These are phyloP conservation scores for Zaprionus kolodkinae DNA, from an alignment of 1,140 invertebrate genomes.

Conservation along the genomic window DNA sequence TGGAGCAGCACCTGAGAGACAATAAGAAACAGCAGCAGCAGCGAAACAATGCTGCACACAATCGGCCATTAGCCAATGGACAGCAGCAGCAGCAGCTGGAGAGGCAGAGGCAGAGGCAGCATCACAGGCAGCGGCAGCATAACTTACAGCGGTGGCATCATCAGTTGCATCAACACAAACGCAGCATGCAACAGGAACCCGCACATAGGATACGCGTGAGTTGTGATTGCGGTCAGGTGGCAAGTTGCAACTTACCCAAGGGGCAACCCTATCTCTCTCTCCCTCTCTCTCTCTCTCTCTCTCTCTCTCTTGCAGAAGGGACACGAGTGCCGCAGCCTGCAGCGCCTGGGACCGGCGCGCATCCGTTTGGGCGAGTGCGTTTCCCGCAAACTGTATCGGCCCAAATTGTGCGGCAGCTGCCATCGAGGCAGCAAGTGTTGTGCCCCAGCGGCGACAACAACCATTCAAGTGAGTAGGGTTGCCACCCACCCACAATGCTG, in stretches of 20 bases:
- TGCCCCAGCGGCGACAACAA: conserved; percentile 86
- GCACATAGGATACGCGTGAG: conserved; percentile 82
- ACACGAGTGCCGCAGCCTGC: conserved; percentile 88
- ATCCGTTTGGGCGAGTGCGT: conserved; percentile 87
- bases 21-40: conserved; percentile 49
- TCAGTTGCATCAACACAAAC: conserved; percentile 48
- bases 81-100: conserved; percentile 7
- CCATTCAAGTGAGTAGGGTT: conserved; percentile 85
- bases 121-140: conserved; percentile 26
- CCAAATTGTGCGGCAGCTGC: conserved; percentile 88
- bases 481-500: too few species aligned
- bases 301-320: conserved; percentile 85
- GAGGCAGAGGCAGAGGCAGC: conserved; percentile 5
- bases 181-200: neutral
- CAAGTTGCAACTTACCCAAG: neutral
- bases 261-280: neutral
- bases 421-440: conserved; percentile 85
- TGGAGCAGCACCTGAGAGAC: conserved; percentile 26
- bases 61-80: conserved; percentile 42
- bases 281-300: neutral
- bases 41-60: conserved; percentile 29
- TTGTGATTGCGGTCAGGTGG: conserved; percentile 19
- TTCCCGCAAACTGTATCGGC: conserved; percentile 87
- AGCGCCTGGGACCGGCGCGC: conserved; percentile 85
- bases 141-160: conserved; percentile 47